Base-by-base conservation (phyloP, 2,888 invertebrate species). In the Cremastinae sp. region DNA sequence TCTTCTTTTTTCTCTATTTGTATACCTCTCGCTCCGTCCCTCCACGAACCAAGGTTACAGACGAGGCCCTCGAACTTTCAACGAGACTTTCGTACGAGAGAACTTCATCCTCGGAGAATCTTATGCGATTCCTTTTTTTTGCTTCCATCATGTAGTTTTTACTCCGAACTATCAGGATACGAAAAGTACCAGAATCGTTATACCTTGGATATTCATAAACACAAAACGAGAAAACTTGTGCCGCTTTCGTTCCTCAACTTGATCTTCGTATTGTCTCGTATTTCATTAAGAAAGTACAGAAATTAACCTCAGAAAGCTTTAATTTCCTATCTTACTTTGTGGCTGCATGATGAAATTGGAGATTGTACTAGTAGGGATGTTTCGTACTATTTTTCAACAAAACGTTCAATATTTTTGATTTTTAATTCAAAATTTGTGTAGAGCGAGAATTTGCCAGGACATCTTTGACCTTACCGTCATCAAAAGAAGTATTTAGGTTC, bases 41-140 rank as follows among this genome's bases (percentile, higher is more conserved):
- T 55, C 14, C 51, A 1, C 1, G 12, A 12, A 56, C 28, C 41
- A 16, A 68, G 18, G 49, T 51, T 68, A 39, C 56, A 41, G 45
- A 68, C 12, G 41, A 59, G 45, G 53, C 18, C 62, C 68, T 68
- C 55, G 35, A 69, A 74, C 56, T 69, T 74, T 62, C 49, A 35
- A 74, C 68, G 37, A 74, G 74, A 74, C 74, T 62, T 66, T 49
- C 37, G 20, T 68, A 69, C 51, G 51, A 51, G 39, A 43, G 22
- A 28, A 69, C 41, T 68, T 56, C 56, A 58, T 68, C 35, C 49
- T 41, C 61, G 39, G 58, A 58, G 22, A 47, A 22, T 51, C 55
- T 14, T 16, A 12, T 47, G 37, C 16, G 47, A 37, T 47, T 49
- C n/a, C 47, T 45, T 61, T 59, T 16, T 58, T 71, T 14, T 58